phyloP scores from a whole-genome alignment of 2,113 vertebrate genomes.

The Phyllostomus discolor region DNA sequence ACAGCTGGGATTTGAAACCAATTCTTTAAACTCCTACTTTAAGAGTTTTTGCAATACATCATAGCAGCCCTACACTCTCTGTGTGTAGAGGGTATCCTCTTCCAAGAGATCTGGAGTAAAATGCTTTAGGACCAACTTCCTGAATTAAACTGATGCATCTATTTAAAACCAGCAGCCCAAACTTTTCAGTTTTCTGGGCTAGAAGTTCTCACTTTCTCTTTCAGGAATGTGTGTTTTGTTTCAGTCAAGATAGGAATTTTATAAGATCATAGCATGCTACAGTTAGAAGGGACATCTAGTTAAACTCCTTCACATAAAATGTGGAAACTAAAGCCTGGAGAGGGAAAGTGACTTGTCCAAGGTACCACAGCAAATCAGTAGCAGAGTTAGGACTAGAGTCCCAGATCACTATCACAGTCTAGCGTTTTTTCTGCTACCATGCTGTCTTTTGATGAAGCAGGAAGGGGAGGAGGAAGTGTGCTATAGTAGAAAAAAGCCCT shows the following conservation, averaged over 20 bases:
- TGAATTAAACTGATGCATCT: constrained; percentile 20
- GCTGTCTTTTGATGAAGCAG: constrained; percentile 49
- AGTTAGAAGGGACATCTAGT: not conserved
- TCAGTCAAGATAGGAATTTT: constrained; percentile 36
- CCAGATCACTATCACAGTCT: constrained; percentile 16
- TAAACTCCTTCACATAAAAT: constrained; percentile 7
- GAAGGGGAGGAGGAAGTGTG: constrained; percentile 51
- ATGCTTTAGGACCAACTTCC: not conserved
- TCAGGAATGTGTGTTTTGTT: constrained; percentile 37
- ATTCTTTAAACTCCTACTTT: not conserved
- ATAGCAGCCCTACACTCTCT: not conserved
- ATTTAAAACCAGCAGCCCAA: constrained; percentile 15
- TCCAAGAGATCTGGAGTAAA: not conserved
- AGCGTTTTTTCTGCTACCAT: not conserved
- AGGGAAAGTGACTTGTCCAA: constrained; percentile 20
- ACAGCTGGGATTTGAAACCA: constrained; percentile 45
- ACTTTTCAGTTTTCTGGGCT: constrained; percentile 25
- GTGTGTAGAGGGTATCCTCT: not conserved
- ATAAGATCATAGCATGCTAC: not conserved
- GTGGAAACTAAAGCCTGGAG: constrained; percentile 3
- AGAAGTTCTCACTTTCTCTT: constrained; percentile 18
- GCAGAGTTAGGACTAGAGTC: constrained; percentile 14
- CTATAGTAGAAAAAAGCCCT: constrained; percentile 34
- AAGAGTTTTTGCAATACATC: not conserved
- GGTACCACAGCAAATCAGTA: constrained; percentile 32